Evolutionary conservation across 2,113 vertebrate genomes (phyloP), one percentile per base, ranked within the genome.

Genomic region (Tretioscincus oriximinensis): DNA sequence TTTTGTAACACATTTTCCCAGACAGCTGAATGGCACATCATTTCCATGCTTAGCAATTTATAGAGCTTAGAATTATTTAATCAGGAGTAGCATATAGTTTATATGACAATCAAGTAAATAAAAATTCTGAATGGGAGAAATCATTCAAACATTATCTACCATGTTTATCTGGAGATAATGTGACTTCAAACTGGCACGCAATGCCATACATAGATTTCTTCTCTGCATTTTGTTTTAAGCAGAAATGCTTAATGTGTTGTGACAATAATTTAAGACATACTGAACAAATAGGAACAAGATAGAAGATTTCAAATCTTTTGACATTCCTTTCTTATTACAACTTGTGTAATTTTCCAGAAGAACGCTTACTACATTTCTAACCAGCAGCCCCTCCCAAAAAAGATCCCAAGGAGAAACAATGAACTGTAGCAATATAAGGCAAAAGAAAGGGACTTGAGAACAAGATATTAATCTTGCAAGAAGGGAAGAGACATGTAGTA

Each of bases 31-130:
- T 89, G 87, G 87, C 84, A 84, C 86, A 89, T 89, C 86, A 88
- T 88, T 87, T 77, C 84, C 85, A 88, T 82, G 85, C 82, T 89
- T 90, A 92, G 84, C 66, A 81, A 92, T 91, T 93, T 84, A 90
- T 91, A 77, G 90, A 81, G 28, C 78, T 67, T 28, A 79, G 84
- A 91, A 89, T 91, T 93, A 83, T 92, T 92, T 92, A 90, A 87
- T 88, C 7, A 0, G 24, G 77, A 84, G 87, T 89, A 84, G 88
- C 82, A 80, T 85, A 88, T 78, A 68, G 83, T 90, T 88, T 83
- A 78, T 83, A 61, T 0, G 0, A 84, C 85, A 90, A 88, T 78
- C 58, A 85, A 88, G 74, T 75, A 81, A 88, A 88, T 81, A 84
- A 90, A 84, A 85, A 87, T 82, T 86, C 89, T 73, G 81, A 87